Base-by-base conservation (phyloP, 2,888 invertebrate genomes). In the Eupsilia transversa region DNA sequence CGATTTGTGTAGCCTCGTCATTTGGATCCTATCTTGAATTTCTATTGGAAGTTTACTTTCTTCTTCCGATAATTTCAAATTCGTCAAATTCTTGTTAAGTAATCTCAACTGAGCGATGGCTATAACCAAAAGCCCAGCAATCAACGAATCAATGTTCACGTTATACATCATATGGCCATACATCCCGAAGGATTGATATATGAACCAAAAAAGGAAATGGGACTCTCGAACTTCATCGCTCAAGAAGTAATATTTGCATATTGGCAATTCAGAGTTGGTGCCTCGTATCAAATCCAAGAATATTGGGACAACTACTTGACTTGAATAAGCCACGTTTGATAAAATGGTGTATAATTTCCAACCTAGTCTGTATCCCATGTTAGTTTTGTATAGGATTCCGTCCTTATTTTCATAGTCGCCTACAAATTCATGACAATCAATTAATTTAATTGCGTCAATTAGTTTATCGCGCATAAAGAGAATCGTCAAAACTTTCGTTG, bases 171-270 rank as follows among this genome's bases (percentile, higher is more conserved):
- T 94, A 71, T 95, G 94, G 0, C 90, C 92, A 67, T 92, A 95
- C 80, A 95, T 93, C 0, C 94, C 93, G 27, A 92, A 60, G 3
- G 92, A 87, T 82, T 95, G 95, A 76, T 94, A 96, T 43, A 93
- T 61, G 46, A 87, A 94, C 88, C 87, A 93, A 72, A 88, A 87
- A 33, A 80, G 41, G 77, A 92, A 94, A 87, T 93, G 92, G 3
- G 86, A 83, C 7, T 89, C 78, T 35, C 93, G 86, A 6, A 87
- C 38, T 63, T 93, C 90, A 20, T 93, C 91, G 35, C 85, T 90
- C 69, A 96, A 86, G 82, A 96, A 96, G 84, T 93, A 94, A 86
- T 94, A 96, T 83, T 92, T 91, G 82, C 93, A 94, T 79, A 95
- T 88, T 3, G 95, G 95, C 69, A 95, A 87, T 64, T 92, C 89